Evolutionary conservation across 23 tunicate genomes (phyloP), one percentile per base, ranked within the genome.

Genomic region (Pegea sp.): DNA sequence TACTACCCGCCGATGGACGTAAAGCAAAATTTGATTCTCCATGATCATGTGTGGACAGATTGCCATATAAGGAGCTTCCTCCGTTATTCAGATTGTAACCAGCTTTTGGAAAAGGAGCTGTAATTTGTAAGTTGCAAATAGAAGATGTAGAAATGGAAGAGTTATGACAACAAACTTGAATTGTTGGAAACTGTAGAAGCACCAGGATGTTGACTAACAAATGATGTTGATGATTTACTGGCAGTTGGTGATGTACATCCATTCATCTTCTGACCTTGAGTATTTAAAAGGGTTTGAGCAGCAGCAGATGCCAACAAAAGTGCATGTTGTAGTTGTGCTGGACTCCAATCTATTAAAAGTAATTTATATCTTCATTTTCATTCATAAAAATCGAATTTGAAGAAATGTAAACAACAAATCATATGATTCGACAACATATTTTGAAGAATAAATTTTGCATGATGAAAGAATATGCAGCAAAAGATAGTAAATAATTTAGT

Each of bases 241-340:
- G 46, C 46, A 8, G 46, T 38, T 38, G 46, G 46, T 38, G 46
- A 38, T 8, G 46, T 11, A 16, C 46, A 38, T 38, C 46, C 46
- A 16, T 38, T 38, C 46, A 38, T 38, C 16, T 38, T 38, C 16
- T 38, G 46, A 8, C 46, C 46, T 16, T 38, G 46, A 38, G 31
- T 50, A 13, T 48, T 60, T 7, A 69, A 52, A 24, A 72, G 52
- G 31, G 80, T 57, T 31, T 81, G 93, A 20, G 93, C 93, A n/a
- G 93, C 93, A 1, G 93, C 93, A 8, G 46, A 8, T 7, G 73
- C 79, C 8, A 81, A 24, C 11, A 76, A 42, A 11, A 81, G 27
- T 22, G 78, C 79, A 42, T 81, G 93, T 33, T 81, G 93, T 22
- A 81, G 23, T 33, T 67, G 70, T 31, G 73, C 55, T 28, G 69